Conservation (phyloP, 2,797 vertebrate species). For the Lateolabrax maculatus region DNA sequence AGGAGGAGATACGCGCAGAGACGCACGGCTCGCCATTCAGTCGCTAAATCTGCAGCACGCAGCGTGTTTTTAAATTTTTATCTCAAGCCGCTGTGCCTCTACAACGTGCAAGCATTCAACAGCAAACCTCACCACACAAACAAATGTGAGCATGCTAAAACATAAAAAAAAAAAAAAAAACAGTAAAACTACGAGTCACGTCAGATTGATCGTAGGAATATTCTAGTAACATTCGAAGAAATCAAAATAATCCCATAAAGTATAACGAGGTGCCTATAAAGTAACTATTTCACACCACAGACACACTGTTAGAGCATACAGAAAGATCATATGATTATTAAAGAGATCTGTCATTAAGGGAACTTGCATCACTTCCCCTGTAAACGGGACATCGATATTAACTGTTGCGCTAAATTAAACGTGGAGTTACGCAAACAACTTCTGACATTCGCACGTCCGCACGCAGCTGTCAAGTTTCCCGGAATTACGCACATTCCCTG, state of each 20-base stretch:
- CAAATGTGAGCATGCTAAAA: background rate
- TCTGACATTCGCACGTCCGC: slow-evolving; percentile 38
- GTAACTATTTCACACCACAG: background rate
- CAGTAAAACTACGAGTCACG: background rate
- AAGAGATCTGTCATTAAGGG: slow-evolving; percentile 9
- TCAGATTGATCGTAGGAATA: rapidly evolving
- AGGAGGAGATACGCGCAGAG: slow-evolving; percentile 53
- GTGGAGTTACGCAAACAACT: slow-evolving; percentile 34
- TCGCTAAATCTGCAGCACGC: slow-evolving; percentile 40
- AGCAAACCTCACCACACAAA: background rate
- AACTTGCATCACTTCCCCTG: slow-evolving; percentile 66
- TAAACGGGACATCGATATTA: background rate
- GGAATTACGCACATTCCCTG: slow-evolving; percentile 26
- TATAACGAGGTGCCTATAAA: background rate
- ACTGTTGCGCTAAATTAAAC: slow-evolving; percentile 19
- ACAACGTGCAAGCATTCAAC: background rate
- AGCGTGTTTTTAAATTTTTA: slow-evolving; percentile 46
- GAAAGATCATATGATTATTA: background rate
- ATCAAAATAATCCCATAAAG: background rate
- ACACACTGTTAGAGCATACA: too few species aligned
- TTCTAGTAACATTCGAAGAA: rapidly evolving
- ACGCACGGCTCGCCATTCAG: slow-evolving; percentile 53
- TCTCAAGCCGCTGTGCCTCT: slow-evolving; percentile 6
- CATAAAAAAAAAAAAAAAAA: background rate
- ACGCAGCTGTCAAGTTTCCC: slow-evolving; percentile 62